Conservation (phyloP, 2,797 vertebrate species). For the Sylvia borin region DNA sequence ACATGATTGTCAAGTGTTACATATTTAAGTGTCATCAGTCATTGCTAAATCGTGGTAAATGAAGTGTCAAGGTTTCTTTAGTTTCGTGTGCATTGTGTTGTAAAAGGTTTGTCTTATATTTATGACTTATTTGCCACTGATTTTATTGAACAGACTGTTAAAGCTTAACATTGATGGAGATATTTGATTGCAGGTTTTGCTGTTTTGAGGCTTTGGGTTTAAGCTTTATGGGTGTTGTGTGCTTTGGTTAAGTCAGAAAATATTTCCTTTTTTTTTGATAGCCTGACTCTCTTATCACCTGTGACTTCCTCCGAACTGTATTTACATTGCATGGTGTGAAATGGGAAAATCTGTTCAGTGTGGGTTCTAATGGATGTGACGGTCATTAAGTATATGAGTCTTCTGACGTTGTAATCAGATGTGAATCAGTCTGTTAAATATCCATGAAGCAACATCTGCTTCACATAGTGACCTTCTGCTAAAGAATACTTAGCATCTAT, state of each 20-base stretch:
- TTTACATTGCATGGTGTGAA: slow-evolving; percentile 79
- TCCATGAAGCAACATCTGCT: slow-evolving; percentile 98
- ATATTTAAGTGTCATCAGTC: background rate
- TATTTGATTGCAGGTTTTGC: background rate
- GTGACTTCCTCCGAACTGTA: slow-evolving; percentile 58
- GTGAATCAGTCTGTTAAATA: slow-evolving; percentile 96
- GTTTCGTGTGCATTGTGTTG: background rate
- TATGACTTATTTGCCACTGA: background rate
- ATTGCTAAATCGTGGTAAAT: slow-evolving; percentile 4
- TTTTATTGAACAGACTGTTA: background rate
- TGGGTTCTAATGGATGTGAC: slow-evolving; percentile 95
- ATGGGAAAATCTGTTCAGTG: slow-evolving; percentile 90
- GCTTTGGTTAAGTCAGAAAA: slow-evolving; percentile 28
- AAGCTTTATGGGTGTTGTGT: background rate
- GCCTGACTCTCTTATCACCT: slow-evolving; percentile 63
- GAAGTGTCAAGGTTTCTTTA: background rate
- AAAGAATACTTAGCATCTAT: slow-evolving; percentile 89
- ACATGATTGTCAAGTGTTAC: background rate
- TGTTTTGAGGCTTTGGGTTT: background rate
- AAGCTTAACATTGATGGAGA: background rate
- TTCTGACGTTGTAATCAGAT: slow-evolving; percentile 96
- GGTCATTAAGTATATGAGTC: slow-evolving; percentile 97
- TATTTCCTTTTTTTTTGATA: slow-evolving; percentile 21
- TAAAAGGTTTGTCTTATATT: background rate
- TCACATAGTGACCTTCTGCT: slow-evolving; percentile 96